Percentiles rank a stretch among this genome's conserved stretches.
phyloP scores from a whole-genome alignment of 2,888 invertebrate species.

The Stenolophus ochropezus region DNA sequence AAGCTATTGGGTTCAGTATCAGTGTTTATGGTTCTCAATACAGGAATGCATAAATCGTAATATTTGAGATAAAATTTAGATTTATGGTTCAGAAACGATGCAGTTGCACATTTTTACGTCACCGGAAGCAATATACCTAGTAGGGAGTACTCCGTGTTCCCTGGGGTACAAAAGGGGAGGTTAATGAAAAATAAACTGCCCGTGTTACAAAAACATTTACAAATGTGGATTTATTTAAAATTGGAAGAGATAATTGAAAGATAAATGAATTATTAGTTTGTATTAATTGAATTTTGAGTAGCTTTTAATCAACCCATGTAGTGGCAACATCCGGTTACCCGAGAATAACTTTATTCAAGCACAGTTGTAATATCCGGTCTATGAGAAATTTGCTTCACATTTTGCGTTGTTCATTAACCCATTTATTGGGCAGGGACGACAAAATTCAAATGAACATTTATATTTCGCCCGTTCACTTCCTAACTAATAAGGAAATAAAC shows the following conservation, averaged over 20 bases:
- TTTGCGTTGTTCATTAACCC: constrained; percentile 37
- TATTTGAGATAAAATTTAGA: constrained; percentile 30
- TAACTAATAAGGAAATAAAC: constrained; percentile 51
- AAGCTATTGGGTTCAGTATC: constrained; percentile 4
- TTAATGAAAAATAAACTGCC: constrained; percentile 6
- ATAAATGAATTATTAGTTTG: not conserved
- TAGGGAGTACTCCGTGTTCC: not conserved
- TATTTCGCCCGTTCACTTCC: constrained; percentile 33
- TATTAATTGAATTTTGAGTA: constrained; percentile 13
- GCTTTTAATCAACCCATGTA: constrained; percentile 4
- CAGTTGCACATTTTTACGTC: constrained; percentile 6
- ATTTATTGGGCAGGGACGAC: constrained; percentile 21
- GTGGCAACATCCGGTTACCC: not conserved
- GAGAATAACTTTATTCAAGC: constrained; percentile 18
- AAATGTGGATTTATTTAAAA: not conserved
- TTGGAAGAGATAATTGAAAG: not conserved
- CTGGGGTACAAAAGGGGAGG: not conserved
- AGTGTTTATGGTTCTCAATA: not conserved
- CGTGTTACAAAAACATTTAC: not conserved
- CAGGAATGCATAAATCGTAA: constrained; percentile 16
- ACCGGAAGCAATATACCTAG: not conserved
- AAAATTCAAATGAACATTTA: constrained; percentile 49
- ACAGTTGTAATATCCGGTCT: constrained; percentile 39
- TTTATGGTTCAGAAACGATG: constrained; percentile 1
- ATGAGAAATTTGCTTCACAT: constrained; percentile 30